Evolutionary conservation across 2,113 vertebrate genomes (phyloP), one percentile per base, ranked within the genome.

Genomic region (Chiloscyllium plagiosum): DNA sequence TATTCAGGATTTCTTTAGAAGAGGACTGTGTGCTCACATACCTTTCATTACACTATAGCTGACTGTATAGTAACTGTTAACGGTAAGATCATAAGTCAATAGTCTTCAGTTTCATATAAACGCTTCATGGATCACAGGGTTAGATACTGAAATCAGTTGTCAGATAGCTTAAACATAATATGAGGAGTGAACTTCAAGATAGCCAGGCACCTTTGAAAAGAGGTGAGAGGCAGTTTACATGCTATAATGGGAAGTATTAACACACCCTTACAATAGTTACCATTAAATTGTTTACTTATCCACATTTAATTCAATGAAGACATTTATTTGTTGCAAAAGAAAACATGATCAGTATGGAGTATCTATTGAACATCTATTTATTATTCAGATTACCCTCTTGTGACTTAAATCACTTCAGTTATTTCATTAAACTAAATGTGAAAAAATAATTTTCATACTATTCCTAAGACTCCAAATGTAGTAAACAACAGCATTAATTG

Each of bases 91-190:
- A 95, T 37, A 95, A 70, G 68, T 68, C 68, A 70, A 95, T 68
- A 92, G 66, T 92, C 61, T 92, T 92, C 89, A 92, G 89, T 92
- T 66, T 92, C 87, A 92, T 92, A 19, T 72, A 72, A 70, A 95
- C 72, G 42, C 47, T 72, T 95, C 93, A 72, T 95, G 37, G 69
- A 95, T 95, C 68, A 95, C 47, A 33, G 94, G 42, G 94, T 69
- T 94, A 92, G 33, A 66, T n/a, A 94, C 24, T 50, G 12, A 94
- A 94, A 94, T 70, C 93, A 72, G 24, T 72, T 69, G 94, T 70
- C 8, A 72, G 42, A 50, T 42, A 50, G 4, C 52, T 95, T 95
- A 72, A 95, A 72, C 52, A 95, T 72, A 95, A 72, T 4, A 47
- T 72, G 89, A 92, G 37, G 12, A 72, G 42, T 50, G 42, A 47